phyloP scores from a whole-genome alignment of 2,797 vertebrate species.

The Arnoldichthys spilopterus region DNA sequence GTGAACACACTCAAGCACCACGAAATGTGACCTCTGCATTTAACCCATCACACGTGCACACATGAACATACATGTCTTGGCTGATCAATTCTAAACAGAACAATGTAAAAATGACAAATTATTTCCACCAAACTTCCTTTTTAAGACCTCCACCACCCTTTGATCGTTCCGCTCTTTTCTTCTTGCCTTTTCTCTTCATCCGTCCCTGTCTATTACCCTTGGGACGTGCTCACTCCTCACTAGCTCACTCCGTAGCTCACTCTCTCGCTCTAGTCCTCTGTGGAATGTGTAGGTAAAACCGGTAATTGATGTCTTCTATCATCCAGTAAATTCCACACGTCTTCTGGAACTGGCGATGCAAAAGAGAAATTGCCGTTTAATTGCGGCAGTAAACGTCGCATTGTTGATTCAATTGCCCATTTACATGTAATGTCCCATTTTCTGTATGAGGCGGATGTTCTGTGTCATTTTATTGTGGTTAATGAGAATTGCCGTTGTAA shows the following conservation, averaged over 20 bases:
- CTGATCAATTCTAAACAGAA: too few relatives aligned
- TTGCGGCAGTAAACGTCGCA: slow-evolving; percentile 63
- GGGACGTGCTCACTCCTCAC: slow-evolving; percentile 15
- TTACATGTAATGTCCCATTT: slow-evolving; percentile 8
- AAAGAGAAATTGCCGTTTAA: slow-evolving; percentile 63
- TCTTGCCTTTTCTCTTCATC: slow-evolving; percentile 42
- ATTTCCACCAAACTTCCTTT: too few relatives aligned
- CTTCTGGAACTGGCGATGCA: slow-evolving; percentile 68
- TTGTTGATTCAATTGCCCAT: slow-evolving; percentile 45
- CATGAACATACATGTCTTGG: too few relatives aligned
- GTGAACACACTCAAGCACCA: too few relatives aligned
- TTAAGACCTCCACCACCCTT: too few relatives aligned
- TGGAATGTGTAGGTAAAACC: slow-evolving; percentile 72
- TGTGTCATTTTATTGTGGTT: slow-evolving; percentile 59
- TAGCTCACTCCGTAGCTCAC: neutral
- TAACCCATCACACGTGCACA: too few relatives aligned
- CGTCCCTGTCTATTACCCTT: slow-evolving; percentile 21
- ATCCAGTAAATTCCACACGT: slow-evolving; percentile 64
- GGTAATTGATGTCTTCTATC: slow-evolving; percentile 76
- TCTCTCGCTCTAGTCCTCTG: slow-evolving; percentile 51
- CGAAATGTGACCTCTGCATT: too few relatives aligned
- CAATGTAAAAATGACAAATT: too few relatives aligned
- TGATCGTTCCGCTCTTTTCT: slow-evolving; percentile 52
- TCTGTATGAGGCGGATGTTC: neutral
- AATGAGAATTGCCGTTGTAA: slow-evolving; percentile 48